These are phyloP conservation scores for Microctonus hyperodae DNA, from an alignment of 2,888 invertebrate species.

Conservation along the genomic window DNA sequence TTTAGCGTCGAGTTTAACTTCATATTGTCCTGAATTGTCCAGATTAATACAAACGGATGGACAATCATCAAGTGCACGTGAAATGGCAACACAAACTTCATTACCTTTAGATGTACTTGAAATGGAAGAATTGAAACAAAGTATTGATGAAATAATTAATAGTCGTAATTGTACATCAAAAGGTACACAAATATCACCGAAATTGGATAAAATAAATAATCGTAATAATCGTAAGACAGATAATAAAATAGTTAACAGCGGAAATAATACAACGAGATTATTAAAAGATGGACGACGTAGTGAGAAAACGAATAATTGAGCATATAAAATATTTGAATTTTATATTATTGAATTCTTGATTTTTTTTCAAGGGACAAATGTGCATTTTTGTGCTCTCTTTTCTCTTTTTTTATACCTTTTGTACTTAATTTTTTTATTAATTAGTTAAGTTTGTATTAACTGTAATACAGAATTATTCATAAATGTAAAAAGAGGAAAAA, in stretches of 20 bases:
- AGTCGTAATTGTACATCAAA: constrained; percentile 57
- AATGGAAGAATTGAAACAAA: constrained; percentile 61
- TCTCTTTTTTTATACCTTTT: not conserved
- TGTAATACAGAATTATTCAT: too few relatives aligned
- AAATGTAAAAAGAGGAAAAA: not conserved
- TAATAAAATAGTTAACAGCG: constrained; percentile 22
- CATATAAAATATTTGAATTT: constrained; percentile 9
- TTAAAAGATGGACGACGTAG: constrained; percentile 17
- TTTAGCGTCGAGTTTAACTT: constrained; percentile 54
- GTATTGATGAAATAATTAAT: constrained; percentile 60
- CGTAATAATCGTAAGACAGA: constrained; percentile 43
- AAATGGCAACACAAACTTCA: constrained; percentile 61
- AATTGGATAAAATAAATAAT: constrained; percentile 52
- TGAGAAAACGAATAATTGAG: constrained; percentile 6
- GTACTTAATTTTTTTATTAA: not conserved
- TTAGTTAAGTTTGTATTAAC: not conserved
- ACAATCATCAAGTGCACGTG: constrained; percentile 48
- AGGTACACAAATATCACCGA: constrained; percentile 58
- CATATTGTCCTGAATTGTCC: constrained; percentile 53
- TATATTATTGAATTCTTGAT: not conserved
- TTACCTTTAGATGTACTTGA: constrained; percentile 59
- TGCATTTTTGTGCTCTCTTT: not conserved
- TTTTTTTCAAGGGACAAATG: not conserved
- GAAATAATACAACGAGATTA: not conserved
- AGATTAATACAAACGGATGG: constrained; percentile 50